Evolutionary conservation across 2,113 vertebrate species (phyloP).

Genomic region (Junco hyemalis): DNA sequence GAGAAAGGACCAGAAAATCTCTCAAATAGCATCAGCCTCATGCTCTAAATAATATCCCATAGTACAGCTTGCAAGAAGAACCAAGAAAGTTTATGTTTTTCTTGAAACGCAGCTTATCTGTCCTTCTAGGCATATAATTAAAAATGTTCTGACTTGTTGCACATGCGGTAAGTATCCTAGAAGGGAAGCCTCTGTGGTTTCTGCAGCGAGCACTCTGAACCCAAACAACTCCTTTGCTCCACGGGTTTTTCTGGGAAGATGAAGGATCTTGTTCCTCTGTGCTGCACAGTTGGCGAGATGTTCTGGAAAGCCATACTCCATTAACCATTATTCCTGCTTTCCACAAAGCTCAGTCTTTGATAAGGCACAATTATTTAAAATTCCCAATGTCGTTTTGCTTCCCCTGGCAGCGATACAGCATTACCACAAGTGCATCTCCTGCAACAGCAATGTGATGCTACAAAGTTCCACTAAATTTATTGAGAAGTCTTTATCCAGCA

Average conservation of each 20-base stretch:
- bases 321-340: conserved; percentile 25
- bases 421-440: background rate
- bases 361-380: conserved; percentile 17
- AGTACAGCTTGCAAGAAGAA: background rate
- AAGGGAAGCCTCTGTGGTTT: background rate
- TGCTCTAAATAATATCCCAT: background rate
- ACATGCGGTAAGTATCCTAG: background rate
- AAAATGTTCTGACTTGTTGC: background rate
- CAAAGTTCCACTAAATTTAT: conserved; percentile 35
- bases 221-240: background rate
- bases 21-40: background rate
- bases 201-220: rapidly evolving
- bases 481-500: background rate
- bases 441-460: background rate
- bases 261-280: background rate
- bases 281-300: background rate
- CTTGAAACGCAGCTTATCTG: background rate
- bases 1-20: background rate
- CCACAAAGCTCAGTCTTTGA: background rate
- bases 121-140: background rate
- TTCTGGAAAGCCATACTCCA: background rate
- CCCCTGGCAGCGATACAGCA: background rate
- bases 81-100: background rate
- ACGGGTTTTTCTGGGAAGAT: background rate
- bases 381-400: background rate